These are phyloP conservation scores for Lypha dubia DNA, from an alignment of 2,888 invertebrate genomes.

Conservation along the genomic window DNA sequence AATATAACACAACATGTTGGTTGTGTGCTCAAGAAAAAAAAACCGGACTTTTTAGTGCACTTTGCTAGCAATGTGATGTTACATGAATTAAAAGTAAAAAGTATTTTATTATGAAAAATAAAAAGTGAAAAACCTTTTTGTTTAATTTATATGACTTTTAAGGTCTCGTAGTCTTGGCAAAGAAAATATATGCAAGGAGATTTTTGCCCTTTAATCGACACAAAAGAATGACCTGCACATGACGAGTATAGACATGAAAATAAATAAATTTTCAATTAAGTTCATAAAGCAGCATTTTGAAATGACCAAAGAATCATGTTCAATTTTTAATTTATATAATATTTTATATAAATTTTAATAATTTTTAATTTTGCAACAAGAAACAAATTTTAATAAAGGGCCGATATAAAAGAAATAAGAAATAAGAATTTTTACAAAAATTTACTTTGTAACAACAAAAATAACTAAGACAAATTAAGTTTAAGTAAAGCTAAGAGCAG, in stretches of 20 bases:
- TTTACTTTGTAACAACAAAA: no score
- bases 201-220: background rate
- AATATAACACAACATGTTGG: conserved; percentile 1
- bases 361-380: no score
- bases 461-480: no score
- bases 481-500: no score
- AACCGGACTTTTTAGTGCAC: background rate
- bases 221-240: background rate
- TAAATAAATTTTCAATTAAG: background rate
- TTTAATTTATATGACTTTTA: background rate
- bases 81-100: background rate
- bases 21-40: background rate
- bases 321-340: no score
- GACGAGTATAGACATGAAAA: background rate
- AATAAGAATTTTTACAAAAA: no score
- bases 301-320: no score
- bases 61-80: background rate
- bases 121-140: background rate
- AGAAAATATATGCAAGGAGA: background rate
- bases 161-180: no score
- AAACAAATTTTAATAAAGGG: no score
- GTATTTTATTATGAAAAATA: no score
- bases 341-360: no score
- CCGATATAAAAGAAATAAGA: no score
- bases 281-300: background rate